Evolutionary conservation across 2,797 vertebrate genomes (phyloP), one percentile per base, ranked within the genome.

Genomic region (Saxicola maurus): DNA sequence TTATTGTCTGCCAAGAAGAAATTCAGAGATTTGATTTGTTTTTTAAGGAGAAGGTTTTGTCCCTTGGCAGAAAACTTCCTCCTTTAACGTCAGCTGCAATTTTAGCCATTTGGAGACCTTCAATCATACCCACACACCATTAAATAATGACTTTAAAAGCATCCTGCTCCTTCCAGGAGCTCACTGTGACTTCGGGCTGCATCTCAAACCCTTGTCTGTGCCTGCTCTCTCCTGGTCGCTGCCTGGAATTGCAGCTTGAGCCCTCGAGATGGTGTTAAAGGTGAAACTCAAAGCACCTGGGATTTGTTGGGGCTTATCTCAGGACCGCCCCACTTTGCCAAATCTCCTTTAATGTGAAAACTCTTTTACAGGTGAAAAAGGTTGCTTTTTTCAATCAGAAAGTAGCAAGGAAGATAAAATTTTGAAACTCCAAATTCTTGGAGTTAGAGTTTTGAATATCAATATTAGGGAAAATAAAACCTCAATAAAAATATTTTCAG

Each of bases 151-250:
- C 53, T 20, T 89, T 59, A 17, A 62, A 82, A 48, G 5, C 65
- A 17, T 20, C 61, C 40, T 23, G 0, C 40, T 74, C 28, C 33
- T 91, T 60, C 46, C 42, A 25, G 38, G 40, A 68, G 12, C 24
- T 75, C 8, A 6, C 57, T 5, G 23, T 0, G 46, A 1, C 6
- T 31, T n/a, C 4, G 17, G 17, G 42, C 35, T 38, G n/a, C 1
- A 8, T 2, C 53, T 14, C 79, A 17, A 52, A 56, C 37, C 67
- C 2, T 55, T 94, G 89, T 84, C 73, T 59, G 69, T 11, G 28
- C 38, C 86, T 94, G 89, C 83, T 79, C 94, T 94, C 95, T 95
- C 8, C 78, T 57, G 94, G 76, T 7, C 28, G 37, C 0, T 0
- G 25, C 0, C 35, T 74, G 67, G 23, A 92, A 93, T 51, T 77